A percentile compares a stretch with the other conserved stretches of the same genome.
Evolutionary conservation across 2,113 vertebrate species (phyloP).

Genomic region (Chascanopsetta lugubris): DNA sequence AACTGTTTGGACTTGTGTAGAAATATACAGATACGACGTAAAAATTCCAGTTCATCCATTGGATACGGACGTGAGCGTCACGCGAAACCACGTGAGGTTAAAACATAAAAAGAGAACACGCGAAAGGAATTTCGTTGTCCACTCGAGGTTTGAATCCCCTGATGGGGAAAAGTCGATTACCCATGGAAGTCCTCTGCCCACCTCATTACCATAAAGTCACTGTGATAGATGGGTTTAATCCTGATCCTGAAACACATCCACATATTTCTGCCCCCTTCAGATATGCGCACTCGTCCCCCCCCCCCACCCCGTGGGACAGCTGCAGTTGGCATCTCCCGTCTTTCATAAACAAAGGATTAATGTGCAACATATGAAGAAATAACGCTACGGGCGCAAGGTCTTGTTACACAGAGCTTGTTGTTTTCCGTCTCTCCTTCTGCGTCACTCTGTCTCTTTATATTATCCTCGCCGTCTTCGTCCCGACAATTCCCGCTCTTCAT

Average conservation of each 20-base stretch:
- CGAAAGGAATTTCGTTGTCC: too few relatives aligned
- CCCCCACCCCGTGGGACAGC: slow-evolving; percentile 46
- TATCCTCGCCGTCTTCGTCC: slow-evolving; percentile 28
- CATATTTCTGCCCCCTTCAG: slow-evolving; percentile 35
- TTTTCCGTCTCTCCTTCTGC: slow-evolving; percentile 18
- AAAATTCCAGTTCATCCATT: neutral
- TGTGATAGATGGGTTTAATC: slow-evolving; percentile 52
- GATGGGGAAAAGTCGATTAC: slow-evolving; percentile 37
- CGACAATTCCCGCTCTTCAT: slow-evolving; percentile 1
- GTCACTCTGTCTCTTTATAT: slow-evolving; percentile 35
- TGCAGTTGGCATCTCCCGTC: slow-evolving; percentile 50
- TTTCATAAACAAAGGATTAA: slow-evolving; percentile 74
- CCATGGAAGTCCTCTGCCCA: slow-evolving; percentile 32
- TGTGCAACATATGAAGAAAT: slow-evolving; percentile 62
- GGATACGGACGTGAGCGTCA: neutral
- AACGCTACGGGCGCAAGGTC: slow-evolving; percentile 46
- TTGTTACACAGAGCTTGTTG: slow-evolving; percentile 21
- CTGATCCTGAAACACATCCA: slow-evolving; percentile 18
- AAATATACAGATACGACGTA: too few relatives aligned
- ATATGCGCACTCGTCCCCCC: slow-evolving; percentile 34
- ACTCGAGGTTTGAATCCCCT: slow-evolving; percentile 17
- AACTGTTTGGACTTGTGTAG: too few relatives aligned
- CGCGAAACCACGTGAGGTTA: too few relatives aligned
- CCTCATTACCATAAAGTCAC: slow-evolving; percentile 29
- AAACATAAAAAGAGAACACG: too few relatives aligned